Evolutionary conservation across 2,888 invertebrate species (phyloP).

Genomic region (Hemaris fuciformis): DNA sequence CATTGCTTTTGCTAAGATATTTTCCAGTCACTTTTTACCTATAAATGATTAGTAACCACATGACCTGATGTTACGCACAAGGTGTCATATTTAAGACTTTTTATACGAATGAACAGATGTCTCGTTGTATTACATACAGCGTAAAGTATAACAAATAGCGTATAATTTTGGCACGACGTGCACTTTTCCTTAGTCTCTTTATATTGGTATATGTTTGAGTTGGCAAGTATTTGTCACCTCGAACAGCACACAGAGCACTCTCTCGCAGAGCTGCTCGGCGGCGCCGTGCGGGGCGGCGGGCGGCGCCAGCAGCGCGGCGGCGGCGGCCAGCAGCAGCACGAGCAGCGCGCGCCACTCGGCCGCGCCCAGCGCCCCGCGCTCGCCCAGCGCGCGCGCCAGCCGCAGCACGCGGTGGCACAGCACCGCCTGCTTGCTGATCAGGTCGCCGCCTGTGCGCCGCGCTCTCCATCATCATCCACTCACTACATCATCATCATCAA

Average conservation of each 20-base stretch:
- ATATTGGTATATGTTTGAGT: neutral
- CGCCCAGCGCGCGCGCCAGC: conserved; percentile 87
- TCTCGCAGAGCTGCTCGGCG: conserved; percentile 96
- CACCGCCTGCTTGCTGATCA: conserved; percentile 95
- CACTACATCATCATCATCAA: neutral
- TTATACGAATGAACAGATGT: too few species aligned
- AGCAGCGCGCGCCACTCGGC: conserved; percentile 96
- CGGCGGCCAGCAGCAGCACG: conserved; percentile 90
- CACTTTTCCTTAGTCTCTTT: too few species aligned
- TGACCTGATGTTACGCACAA: too few species aligned
- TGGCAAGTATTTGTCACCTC: conserved; percentile 46
- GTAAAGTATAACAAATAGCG: too few species aligned
- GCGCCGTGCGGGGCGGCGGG: conserved; percentile 97
- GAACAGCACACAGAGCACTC: conserved; percentile 95
- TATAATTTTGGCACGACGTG: too few species aligned
- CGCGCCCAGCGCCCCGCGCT: conserved; percentile 83
- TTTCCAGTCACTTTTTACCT: too few species aligned
- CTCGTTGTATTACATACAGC: too few species aligned
- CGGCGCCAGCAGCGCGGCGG: conserved; percentile 94
- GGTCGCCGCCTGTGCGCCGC: conserved; percentile 86
- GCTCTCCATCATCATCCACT: neutral
- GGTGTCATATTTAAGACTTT: too few species aligned
- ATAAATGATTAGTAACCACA: too few species aligned
- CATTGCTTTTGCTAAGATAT: too few species aligned
- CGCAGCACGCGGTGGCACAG: conserved; percentile 94